Evolutionary conservation across 2,797 vertebrate genomes (phyloP).

Genomic region (Neosilurus mollespiculum): DNA sequence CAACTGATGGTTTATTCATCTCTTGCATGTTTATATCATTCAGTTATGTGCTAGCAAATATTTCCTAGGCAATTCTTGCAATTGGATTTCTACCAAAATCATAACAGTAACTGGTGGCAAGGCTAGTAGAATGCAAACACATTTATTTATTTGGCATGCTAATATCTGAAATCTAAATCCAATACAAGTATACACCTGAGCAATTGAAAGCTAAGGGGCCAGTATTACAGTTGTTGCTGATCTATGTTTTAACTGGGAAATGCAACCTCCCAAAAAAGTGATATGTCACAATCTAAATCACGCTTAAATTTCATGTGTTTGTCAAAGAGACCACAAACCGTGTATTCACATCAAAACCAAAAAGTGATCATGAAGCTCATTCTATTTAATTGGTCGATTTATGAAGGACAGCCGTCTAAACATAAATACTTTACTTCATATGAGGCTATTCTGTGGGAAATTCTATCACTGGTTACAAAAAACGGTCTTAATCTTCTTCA

Average conservation of each 20-base stretch:
- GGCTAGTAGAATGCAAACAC: neutral
- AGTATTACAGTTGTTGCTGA: neutral
- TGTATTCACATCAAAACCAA: neutral
- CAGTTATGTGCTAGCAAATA: neutral
- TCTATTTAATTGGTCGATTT: neutral
- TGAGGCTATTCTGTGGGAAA: neutral
- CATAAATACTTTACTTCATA: neutral
- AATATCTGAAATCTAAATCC: neutral
- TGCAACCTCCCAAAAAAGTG: neutral
- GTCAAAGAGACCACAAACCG: neutral
- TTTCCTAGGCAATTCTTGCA: neutral
- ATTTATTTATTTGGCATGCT: too few species aligned
- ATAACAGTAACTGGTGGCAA: neutral
- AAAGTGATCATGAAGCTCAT: neutral
- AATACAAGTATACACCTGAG: neutral
- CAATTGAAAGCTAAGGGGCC: neutral
- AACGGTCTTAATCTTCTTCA: neutral
- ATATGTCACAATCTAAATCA: neutral
- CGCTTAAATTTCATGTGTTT: neutral
- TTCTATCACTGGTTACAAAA: neutral
- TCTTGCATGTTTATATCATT: neutral
- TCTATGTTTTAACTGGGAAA: neutral
- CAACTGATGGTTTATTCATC: neutral
- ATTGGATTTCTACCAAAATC: neutral
- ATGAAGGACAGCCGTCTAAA: neutral